Conservation (phyloP, 2,888 invertebrate genomes). For the Drosophila stalkeri region DNA sequence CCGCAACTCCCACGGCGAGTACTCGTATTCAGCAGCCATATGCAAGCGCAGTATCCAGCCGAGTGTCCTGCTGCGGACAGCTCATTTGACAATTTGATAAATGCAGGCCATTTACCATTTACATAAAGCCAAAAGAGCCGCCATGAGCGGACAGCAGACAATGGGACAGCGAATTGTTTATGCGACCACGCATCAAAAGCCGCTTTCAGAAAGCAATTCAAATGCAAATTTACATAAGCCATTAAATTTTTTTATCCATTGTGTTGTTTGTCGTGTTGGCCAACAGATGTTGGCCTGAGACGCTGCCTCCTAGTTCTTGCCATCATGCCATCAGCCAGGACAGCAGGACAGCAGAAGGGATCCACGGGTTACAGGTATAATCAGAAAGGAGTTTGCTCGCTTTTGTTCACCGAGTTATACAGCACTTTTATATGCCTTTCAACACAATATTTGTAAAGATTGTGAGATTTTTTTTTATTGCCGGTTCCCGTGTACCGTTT, state of each 20-base stretch:
- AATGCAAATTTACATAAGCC: slow-evolving; percentile 72
- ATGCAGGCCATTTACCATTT: slow-evolving; percentile 65
- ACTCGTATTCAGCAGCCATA: background rate
- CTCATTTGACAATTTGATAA: slow-evolving; percentile 79
- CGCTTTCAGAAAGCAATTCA: slow-evolving; percentile 61
- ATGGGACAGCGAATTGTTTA: slow-evolving; percentile 58
- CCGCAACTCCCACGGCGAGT: too few relatives aligned
- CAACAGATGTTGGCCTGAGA: slow-evolving; percentile 42
- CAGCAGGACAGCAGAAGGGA: background rate
- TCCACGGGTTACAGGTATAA: background rate
- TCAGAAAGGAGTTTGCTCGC: background rate
- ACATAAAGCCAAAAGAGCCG: slow-evolving; percentile 55
- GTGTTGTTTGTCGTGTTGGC: slow-evolving; percentile 36
- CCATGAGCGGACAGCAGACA: slow-evolving; percentile 31
- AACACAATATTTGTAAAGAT: slow-evolving; percentile 7
- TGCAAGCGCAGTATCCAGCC: slow-evolving; percentile 8
- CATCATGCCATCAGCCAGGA: slow-evolving; percentile 2
- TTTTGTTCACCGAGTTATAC: background rate
- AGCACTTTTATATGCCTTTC: slow-evolving; percentile 14
- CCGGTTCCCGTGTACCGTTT: background rate
- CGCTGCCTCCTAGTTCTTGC: background rate
- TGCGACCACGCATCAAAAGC: slow-evolving; percentile 64
- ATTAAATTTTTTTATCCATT: slow-evolving; percentile 63
- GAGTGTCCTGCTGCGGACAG: slow-evolving; percentile 63
- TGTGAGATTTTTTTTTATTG: background rate